These are phyloP conservation scores for Peromyscus attwateri DNA, from an alignment of 2,797 vertebrate species.

Conservation along the genomic window DNA sequence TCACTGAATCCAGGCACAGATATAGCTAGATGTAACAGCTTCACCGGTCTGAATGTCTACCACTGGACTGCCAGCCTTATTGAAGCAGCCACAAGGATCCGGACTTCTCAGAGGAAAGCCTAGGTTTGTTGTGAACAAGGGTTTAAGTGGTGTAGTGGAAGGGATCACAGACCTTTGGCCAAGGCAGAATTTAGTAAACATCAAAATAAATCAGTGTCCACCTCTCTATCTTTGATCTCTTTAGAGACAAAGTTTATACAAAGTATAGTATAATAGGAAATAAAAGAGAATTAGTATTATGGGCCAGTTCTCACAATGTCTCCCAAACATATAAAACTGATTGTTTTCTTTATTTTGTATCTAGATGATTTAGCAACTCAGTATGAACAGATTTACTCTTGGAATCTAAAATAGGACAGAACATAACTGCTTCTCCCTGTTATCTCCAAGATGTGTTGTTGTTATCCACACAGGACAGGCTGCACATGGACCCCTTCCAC, in stretches of 20 bases:
- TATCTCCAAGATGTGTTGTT: constrained; percentile 21
- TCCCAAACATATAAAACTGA: constrained; percentile 49
- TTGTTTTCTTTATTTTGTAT: constrained; percentile 16
- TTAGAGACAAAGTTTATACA: constrained; percentile 44
- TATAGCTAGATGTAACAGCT: constrained; percentile 22
- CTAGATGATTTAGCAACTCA: constrained; percentile 58
- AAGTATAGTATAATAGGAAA: constrained; percentile 27
- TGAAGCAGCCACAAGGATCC: not conserved
- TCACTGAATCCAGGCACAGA: not conserved
- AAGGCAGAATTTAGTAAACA: not conserved
- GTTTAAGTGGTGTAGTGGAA: not conserved
- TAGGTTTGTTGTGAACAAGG: not conserved
- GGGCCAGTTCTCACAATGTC: constrained; percentile 21
- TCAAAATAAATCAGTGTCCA: not conserved
- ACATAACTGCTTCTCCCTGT: constrained; percentile 27
- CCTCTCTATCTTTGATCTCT: constrained; percentile 7
- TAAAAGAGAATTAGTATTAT: constrained; percentile 27
- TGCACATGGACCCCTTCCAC: not conserved
- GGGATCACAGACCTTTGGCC: not conserved
- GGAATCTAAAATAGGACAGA: constrained; percentile 54
- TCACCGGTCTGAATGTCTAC: not conserved
- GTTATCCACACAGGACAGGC: not conserved
- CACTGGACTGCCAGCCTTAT: not conserved
- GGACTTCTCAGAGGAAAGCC: not conserved
- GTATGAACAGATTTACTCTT: constrained; percentile 48